Base-by-base conservation (phyloP, 2,797 vertebrate genomes). In the Hippocampus kuda region DNA sequence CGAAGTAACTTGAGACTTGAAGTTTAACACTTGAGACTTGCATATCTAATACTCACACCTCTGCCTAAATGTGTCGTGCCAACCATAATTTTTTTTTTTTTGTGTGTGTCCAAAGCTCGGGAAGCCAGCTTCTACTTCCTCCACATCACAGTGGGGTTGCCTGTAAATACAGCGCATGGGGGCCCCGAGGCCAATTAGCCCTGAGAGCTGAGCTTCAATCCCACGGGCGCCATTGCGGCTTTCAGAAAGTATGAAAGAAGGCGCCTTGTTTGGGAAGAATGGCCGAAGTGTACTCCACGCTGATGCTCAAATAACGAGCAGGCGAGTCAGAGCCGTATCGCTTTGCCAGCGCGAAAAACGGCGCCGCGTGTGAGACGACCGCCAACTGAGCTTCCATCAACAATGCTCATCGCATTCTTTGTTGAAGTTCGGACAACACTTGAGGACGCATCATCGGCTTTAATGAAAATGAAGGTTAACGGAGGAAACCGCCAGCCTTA, bases 141-240 rank as follows among this genome's bases (percentile, higher is more conserved):
- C 63, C 41, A 3, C 68, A 57, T 85, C 87, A 84, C 84, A 24
- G 59, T 72, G 77, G 86, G 34, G 64, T 65, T 2, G 20, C 72
- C 73, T 73, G 86, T 88, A 87, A 90, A 89, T 86, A 87, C 80
- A 61, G 76, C 75, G 75, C 73, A 53, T 82, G 84, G 82, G 20
- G 59, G 78, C 83, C 83, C 82, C 18, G 51, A 82, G 85, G 84
- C 87, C 89, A 89, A 90, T 90, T 90, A 90, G 85, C 71, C 85
- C 67, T 16, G 57, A 85, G 81, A 85, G 85, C 87, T 85, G 78
- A 86, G 83, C 81, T 73, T 65, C 11, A 41, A 67, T 83, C 88
- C 81, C 84, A 57, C 49, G 77, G 77, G 86, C 7, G 70, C 63
- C 41, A 66, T 84, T 81, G 72, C 54, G 69, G 75, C 83, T 85